phyloP scores from a whole-genome alignment of 1,140 invertebrate species.

The Panagrolaimus sp. region DNA sequence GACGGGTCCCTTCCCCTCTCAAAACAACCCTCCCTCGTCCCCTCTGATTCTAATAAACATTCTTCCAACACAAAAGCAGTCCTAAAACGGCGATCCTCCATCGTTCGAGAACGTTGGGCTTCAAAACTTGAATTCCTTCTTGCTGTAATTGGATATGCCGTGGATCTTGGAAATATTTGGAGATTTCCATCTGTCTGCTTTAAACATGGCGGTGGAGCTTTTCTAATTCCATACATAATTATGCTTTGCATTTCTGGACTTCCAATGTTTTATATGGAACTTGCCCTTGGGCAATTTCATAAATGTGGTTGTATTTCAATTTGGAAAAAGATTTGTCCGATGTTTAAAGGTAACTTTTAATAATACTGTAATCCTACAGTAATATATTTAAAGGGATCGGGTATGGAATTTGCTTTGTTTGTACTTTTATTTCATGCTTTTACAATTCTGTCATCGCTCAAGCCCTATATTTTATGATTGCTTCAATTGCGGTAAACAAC shows the following conservation, averaged over 20 bases:
- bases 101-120: constrained; percentile 66
- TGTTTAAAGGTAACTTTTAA: constrained; percentile 66
- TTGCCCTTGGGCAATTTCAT: constrained; percentile 66
- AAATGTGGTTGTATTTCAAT: constrained; percentile 77
- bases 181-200: constrained; percentile 64
- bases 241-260: constrained; percentile 87
- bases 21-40: not conserved
- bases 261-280: constrained; percentile 82
- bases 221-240: constrained; percentile 88
- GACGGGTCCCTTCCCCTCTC: not conserved
- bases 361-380: too few relatives aligned
- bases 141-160: constrained; percentile 77
- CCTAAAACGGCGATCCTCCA: constrained; percentile 25
- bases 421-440: constrained; percentile 94
- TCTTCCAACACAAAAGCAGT: not conserved
- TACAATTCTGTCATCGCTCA: constrained; percentile 97
- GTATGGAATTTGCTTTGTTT: constrained; percentile 89
- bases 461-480: constrained; percentile 83
- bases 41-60: not conserved
- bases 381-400: constrained; percentile 76
- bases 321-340: constrained; percentile 88
- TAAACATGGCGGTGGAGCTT: constrained; percentile 69
- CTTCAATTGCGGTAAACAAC: constrained; percentile 54
- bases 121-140: constrained; percentile 87
- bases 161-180: constrained; percentile 76